Percentiles rank a stretch among this genome's conserved stretches.
Conservation (phyloP, 2,888 invertebrate species). For the Acanthoscelides obtectus region DNA sequence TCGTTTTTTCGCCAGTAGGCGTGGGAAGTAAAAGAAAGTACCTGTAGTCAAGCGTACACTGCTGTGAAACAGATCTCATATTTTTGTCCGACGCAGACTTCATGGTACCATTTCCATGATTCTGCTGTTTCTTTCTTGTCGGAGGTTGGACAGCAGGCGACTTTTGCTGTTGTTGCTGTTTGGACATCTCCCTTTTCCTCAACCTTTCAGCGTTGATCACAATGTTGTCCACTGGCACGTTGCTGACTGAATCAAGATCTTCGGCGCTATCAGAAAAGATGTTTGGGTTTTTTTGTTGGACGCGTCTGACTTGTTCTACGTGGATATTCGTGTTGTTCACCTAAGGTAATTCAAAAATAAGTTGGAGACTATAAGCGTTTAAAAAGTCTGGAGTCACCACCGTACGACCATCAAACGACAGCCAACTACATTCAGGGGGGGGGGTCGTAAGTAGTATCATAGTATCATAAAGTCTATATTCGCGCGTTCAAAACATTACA, state of each 20-base stretch:
- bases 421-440: too few species aligned
- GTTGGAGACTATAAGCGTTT: too few species aligned
- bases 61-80: conserved; percentile 65
- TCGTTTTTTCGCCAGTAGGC: too few species aligned
- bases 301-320: conserved; percentile 60
- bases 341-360: too few species aligned
- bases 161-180: conserved; percentile 33
- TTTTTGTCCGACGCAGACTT: conserved; percentile 34
- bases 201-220: conserved; percentile 37
- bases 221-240: conserved; percentile 39
- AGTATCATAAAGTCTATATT: too few species aligned
- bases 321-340: conserved; percentile 79
- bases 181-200: conserved; percentile 32
- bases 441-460: too few species aligned
- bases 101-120: conserved; percentile 5
- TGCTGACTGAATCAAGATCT: conserved; percentile 46
- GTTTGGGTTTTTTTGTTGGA: conserved; percentile 60
- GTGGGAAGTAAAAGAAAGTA: too few species aligned
- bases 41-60: conserved; percentile 62
- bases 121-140: conserved; percentile 14
- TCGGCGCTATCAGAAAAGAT: conserved; percentile 61
- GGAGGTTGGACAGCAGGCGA: conserved; percentile 9
- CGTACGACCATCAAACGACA: too few species aligned
- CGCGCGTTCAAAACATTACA: too few species aligned
- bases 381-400: too few species aligned